These are phyloP conservation scores for Drosophila quinaria DNA, from an alignment of 2,888 invertebrate genomes.

Conservation along the genomic window DNA sequence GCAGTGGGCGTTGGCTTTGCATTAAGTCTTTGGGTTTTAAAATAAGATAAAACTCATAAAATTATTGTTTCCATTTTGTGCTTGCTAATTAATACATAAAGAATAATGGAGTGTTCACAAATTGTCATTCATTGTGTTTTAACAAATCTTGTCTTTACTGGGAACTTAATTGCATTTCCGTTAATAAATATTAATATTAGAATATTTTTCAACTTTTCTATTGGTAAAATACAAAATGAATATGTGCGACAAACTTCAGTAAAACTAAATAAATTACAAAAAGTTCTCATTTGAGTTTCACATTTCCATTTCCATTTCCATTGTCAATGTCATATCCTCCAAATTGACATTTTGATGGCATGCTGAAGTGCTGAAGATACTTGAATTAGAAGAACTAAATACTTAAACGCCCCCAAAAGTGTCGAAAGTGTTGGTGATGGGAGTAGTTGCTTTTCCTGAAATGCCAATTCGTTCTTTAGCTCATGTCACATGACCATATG, in stretches of 20 bases:
- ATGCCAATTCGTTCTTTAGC: slow-evolving; percentile 43
- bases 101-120: background rate
- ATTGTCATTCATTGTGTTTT: background rate
- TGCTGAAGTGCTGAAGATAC: slow-evolving; percentile 19
- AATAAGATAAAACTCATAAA: too few species aligned
- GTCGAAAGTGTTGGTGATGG: slow-evolving; percentile 1
- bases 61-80: background rate
- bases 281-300: slow-evolving; percentile 4
- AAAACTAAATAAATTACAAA: background rate
- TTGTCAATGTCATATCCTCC: slow-evolving; percentile 21
- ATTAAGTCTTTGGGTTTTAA: too few species aligned
- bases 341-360: slow-evolving; percentile 43
- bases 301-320: background rate
- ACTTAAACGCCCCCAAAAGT: slow-evolving; percentile 27
- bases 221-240: background rate
- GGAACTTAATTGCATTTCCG: too few species aligned
- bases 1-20: too few species aligned
- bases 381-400: slow-evolving; percentile 16
- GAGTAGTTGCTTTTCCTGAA: slow-evolving; percentile 13
- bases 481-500: slow-evolving; percentile 56
- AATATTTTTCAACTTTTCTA: background rate
- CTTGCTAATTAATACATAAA: background rate
- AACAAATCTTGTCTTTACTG: background rate
- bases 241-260: background rate
- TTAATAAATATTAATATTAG: background rate